Conservation (phyloP, 2,113 vertebrate genomes). For the Puntigrus tetrazona region DNA sequence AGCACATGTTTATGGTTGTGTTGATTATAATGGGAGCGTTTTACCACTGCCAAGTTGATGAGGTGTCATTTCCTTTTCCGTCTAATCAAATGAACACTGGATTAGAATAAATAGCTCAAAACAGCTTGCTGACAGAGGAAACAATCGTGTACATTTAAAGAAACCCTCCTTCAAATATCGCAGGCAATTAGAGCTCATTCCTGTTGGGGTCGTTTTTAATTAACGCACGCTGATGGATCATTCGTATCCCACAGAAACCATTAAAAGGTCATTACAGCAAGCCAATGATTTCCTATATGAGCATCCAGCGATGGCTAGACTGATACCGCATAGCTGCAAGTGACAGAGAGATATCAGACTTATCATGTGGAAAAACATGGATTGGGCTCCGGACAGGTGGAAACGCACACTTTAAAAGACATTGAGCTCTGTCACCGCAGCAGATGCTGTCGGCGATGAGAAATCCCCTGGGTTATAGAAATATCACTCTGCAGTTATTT, state of each 20-base stretch:
- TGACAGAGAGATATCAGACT: conserved; percentile 31
- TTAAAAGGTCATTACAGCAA: conserved; percentile 48
- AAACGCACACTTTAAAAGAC: conserved; percentile 20
- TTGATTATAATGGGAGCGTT: not conserved
- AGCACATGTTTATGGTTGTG: not conserved
- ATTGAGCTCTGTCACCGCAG: conserved; percentile 6
- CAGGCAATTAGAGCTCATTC: conserved; percentile 40
- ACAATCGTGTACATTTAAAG: conserved; percentile 14
- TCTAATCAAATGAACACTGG: not conserved
- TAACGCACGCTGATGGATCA: conserved; percentile 53
- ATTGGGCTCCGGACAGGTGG: conserved; percentile 29
- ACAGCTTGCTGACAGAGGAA: conserved; percentile 39
- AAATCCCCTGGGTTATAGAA: not conserved
- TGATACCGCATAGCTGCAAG: conserved; percentile 58
- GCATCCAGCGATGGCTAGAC: conserved; percentile 46
- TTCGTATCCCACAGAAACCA: conserved; percentile 51
- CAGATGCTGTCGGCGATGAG: not conserved
- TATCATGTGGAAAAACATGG: conserved; percentile 23
- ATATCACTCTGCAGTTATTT: not conserved
- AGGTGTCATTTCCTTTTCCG: not conserved
- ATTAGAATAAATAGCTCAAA: conserved; percentile 33
- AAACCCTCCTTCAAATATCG: conserved; percentile 44
- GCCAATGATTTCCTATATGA: conserved; percentile 52
- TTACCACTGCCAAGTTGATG: not conserved
- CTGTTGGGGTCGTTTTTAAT: conserved; percentile 53